Evolutionary conservation across 2,797 vertebrate species (phyloP).

Genomic region (Poeciliopsis infans): DNA sequence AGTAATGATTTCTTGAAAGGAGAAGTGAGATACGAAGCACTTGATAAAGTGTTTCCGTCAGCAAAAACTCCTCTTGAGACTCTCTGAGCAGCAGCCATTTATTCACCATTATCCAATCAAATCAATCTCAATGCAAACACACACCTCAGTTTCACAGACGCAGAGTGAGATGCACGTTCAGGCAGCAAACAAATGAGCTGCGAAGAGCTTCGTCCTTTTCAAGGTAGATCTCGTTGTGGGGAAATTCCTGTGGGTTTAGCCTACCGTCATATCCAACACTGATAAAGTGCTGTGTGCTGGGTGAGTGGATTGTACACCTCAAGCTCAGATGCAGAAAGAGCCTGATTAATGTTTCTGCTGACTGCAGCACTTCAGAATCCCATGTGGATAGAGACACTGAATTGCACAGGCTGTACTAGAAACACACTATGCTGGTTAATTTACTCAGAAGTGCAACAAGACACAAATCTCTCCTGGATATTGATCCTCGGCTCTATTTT

Average conservation of each 20-base stretch:
- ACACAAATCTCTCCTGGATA: neutral
- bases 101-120: slow-evolving; percentile 32
- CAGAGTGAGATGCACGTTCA: slow-evolving; percentile 13
- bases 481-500: neutral
- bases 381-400: slow-evolving; percentile 5
- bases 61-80: slow-evolving; percentile 40
- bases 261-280: slow-evolving; percentile 29
- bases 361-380: slow-evolving; percentile 31
- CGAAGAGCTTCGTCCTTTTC: neutral
- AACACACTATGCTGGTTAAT: neutral
- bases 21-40: slow-evolving; percentile 38
- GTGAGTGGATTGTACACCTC: slow-evolving; percentile 12
- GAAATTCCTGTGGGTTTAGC: neutral
- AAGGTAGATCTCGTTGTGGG: slow-evolving; percentile 9
- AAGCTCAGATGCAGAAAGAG: slow-evolving; percentile 13
- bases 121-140: slow-evolving; percentile 37
- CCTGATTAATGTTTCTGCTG: slow-evolving; percentile 37
- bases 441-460: neutral
- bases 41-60: slow-evolving; percentile 37
- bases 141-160: slow-evolving; percentile 20
- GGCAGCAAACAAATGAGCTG: slow-evolving; percentile 1
- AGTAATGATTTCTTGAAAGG: slow-evolving; percentile 39
- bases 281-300: slow-evolving; percentile 39
- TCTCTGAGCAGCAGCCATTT: slow-evolving; percentile 26
- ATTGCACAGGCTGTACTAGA: neutral